Base-by-base conservation (phyloP, 1,140 invertebrate species). In the Drosophila watanabei region DNA sequence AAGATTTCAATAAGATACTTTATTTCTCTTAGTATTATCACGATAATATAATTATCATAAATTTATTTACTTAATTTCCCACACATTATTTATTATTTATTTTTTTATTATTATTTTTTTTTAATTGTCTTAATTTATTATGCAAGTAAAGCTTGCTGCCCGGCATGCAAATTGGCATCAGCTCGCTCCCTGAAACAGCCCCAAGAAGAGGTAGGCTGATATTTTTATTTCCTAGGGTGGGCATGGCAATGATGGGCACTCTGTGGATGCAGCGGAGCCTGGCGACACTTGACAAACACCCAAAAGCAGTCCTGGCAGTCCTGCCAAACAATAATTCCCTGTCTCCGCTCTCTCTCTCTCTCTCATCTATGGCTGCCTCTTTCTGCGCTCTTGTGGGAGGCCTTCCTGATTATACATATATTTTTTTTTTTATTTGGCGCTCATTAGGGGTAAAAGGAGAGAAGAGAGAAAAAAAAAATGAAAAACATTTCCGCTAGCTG, bases 401-500 rank as follows among this genome's bases (percentile, higher is more conserved):
- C 20, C 16, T 48, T 48, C 13, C 45, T 37, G 45, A 35, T 39
- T 16, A 6, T 39, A 35, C 58, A 20, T 33, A 28, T 59, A 46
- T 39, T 18, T 49, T 32, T 32, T 61, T 59, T 46, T 46, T 51
- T 60, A n/a, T 59, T 52, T 49, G 65, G 49, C 69, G 68, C 81
- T 89, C 84, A 89, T 88, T 81, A 88, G 80, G 51, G 54, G 35
- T 39, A 28, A 56, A 57, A 57, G 39, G 10, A 20, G 13, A 52
- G 5, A 16, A 52, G 5, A 11, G 5, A 14, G 20, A 20, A 35
- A 6, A 18, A 56, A 58, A 35, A 56, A 66, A 89, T 73, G 70
- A 81, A 88, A 85, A 89, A 89, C 85, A 89, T 83, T 90, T 89
- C 85, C 85, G 82, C 57, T 73, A 59, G 78, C 73, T 79, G 77